Evolutionary conservation across 1,140 invertebrate species (phyloP).

Genomic region (Drosophila quadrilineata): DNA sequence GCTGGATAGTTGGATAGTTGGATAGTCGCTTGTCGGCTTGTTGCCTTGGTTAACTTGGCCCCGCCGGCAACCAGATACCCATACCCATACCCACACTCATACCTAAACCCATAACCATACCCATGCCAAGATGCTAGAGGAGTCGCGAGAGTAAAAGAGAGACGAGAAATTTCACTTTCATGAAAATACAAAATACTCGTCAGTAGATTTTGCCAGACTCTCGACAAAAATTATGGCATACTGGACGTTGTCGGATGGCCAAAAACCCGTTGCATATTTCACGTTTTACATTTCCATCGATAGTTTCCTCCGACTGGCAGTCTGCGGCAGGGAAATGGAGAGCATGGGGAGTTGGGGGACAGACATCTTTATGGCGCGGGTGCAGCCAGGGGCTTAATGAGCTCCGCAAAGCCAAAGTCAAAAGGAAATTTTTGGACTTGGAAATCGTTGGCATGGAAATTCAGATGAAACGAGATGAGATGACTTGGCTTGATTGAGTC

Average conservation of each 20-base stretch:
- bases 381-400: constrained; percentile 47
- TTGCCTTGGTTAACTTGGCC: constrained; percentile 27
- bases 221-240: constrained; percentile 48
- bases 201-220: constrained; percentile 33
- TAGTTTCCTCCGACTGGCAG: not conserved
- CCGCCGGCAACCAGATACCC: constrained; percentile 22
- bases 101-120: too few relatives aligned
- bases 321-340: too few relatives aligned
- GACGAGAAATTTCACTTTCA: constrained; percentile 55
- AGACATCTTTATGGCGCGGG: constrained; percentile 34
- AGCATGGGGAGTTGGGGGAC: too few relatives aligned
- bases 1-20: constrained; percentile 17
- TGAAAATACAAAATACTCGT: constrained; percentile 34
- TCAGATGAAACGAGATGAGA: constrained; percentile 21
- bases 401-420: constrained; percentile 2
- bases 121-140: too few relatives aligned
- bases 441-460: constrained; percentile 16
- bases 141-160: not conserved
- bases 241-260: constrained; percentile 18
- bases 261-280: constrained; percentile 38
- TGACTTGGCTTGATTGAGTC: constrained; percentile 22
- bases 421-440: constrained; percentile 29
- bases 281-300: constrained; percentile 21
- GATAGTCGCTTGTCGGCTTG: constrained; percentile 1
- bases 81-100: too few relatives aligned